Percentiles rank a stretch among this genome's conserved stretches.
These are phyloP conservation scores for Osmerus mordax DNA, from an alignment of 2,113 vertebrate genomes.

Conservation along the genomic window DNA sequence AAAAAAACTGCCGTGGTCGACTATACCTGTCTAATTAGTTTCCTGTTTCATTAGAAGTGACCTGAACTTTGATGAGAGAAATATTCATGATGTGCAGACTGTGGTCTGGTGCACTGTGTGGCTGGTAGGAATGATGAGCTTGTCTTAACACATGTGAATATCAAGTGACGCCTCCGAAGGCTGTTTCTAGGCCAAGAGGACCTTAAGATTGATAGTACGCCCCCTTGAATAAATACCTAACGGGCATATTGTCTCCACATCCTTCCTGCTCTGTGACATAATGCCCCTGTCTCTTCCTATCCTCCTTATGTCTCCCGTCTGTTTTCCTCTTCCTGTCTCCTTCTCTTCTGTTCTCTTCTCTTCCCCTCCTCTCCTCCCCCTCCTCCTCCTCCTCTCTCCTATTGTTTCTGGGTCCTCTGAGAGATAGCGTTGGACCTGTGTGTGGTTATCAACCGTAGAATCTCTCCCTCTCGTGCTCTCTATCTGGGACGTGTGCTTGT, in stretches of 20 bases:
- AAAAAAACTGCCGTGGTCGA: conserved; percentile 57
- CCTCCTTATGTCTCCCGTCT: conserved; percentile 16
- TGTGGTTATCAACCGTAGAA: conserved; percentile 40
- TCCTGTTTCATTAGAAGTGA: conserved; percentile 57
- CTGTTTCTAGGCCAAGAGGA: conserved; percentile 13
- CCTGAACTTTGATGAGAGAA: conserved; percentile 45
- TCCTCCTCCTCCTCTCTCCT: conserved; percentile 30
- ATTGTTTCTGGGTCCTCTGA: conserved; percentile 46
- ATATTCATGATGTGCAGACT: conserved; percentile 10
- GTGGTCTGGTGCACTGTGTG: conserved; percentile 15
- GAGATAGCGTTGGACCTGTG: conserved; percentile 35
- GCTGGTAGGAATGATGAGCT: conserved; percentile 11
- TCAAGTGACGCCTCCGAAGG: conserved; percentile 33
- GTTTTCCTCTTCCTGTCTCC: conserved; percentile 32
- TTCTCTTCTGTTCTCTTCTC: conserved; percentile 32
- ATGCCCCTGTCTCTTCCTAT: background rate
- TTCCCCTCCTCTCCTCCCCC: too few species aligned
- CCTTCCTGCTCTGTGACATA: background rate
- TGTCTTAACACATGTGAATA: conserved; percentile 33
- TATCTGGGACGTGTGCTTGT: background rate
- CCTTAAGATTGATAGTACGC: conserved; percentile 38
- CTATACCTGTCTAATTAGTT: conserved; percentile 67
- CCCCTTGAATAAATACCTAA: conserved; percentile 35
- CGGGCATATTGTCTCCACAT: conserved; percentile 11
- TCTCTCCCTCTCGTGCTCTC: background rate